Percentiles rank a stretch among this genome's conserved stretches.
These are phyloP conservation scores for Hyperoplus lanceolatus DNA, from an alignment of 2,797 vertebrate species.

Conservation along the genomic window DNA sequence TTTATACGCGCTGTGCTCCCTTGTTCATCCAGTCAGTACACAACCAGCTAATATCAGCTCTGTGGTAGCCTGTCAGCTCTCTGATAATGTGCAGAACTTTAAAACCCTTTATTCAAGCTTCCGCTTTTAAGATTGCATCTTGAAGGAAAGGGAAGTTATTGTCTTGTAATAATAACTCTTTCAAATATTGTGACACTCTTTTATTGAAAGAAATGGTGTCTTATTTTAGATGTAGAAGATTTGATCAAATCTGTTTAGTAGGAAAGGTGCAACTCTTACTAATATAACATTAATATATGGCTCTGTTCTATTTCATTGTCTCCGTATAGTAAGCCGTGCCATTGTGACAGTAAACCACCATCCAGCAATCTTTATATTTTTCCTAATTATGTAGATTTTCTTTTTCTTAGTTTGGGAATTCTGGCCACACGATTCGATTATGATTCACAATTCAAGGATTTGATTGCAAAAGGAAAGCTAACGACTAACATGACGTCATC, in stretches of 20 bases:
- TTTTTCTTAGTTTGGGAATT: too few species aligned
- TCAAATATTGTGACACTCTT: not conserved
- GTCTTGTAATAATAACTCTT: not conserved
- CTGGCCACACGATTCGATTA: too few species aligned
- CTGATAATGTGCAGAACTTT: slow-evolving; percentile 1
- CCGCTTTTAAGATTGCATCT: not conserved
- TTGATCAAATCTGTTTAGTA: not conserved
- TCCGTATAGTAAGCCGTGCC: not conserved
- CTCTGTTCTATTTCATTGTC: not conserved
- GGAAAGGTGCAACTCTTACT: not conserved
- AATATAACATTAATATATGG: not conserved
- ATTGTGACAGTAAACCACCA: not conserved
- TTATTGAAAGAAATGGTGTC: not conserved
- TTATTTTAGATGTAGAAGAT: not conserved
- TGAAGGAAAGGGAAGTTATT: not conserved
- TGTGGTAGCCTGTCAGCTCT: not conserved
- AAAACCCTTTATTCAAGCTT: not conserved
- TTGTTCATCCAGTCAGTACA: slow-evolving; percentile 1
- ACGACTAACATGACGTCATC: too few species aligned
- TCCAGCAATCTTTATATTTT: not conserved
- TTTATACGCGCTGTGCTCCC: slow-evolving; percentile 4
- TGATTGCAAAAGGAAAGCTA: too few species aligned
- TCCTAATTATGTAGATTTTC: too few species aligned
- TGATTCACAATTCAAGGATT: too few species aligned
- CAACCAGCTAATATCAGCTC: slow-evolving; percentile 5